These are phyloP conservation scores for Bombus confusus DNA, from an alignment of 1,140 invertebrate species.

Conservation along the genomic window DNA sequence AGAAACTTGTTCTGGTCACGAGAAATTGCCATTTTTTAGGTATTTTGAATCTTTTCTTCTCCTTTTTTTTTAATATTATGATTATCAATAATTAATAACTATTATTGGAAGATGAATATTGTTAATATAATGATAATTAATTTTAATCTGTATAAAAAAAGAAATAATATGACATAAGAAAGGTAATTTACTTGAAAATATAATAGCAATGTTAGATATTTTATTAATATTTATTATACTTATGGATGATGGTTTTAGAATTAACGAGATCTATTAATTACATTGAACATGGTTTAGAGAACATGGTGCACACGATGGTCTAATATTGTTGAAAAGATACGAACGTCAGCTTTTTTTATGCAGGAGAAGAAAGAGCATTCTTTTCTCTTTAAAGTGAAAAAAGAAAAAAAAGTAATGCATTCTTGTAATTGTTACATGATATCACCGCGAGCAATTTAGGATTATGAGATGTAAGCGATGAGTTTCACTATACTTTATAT, in stretches of 20 bases:
- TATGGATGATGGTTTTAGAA: conserved; percentile 71
- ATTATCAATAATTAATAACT: conserved; percentile 73
- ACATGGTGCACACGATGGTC: conserved; percentile 58
- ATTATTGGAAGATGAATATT: conserved; percentile 77
- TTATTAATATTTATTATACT: conserved; percentile 81
- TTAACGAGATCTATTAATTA: conserved; percentile 61
- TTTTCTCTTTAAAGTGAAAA: conserved; percentile 27
- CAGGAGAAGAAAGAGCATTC: neutral
- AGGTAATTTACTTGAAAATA: conserved; percentile 78
- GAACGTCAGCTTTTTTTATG: conserved; percentile 32
- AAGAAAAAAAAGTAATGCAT: conserved; percentile 3
- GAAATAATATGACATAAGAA: conserved; percentile 70
- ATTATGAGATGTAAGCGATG: conserved; percentile 15
- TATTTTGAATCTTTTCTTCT: conserved; percentile 70
- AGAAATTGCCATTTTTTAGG: conserved; percentile 82
- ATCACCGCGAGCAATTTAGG: conserved; percentile 24
- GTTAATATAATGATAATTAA: conserved; percentile 81
- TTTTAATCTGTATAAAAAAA: conserved; percentile 75
- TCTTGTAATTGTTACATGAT: conserved; percentile 44
- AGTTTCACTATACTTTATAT: conserved; percentile 25
- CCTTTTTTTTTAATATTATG: conserved; percentile 67
- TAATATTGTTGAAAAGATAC: conserved; percentile 52
- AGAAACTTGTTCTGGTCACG: conserved; percentile 82
- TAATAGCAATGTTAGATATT: conserved; percentile 81
- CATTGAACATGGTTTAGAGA: conserved; percentile 53